Percentiles rank a stretch among this genome's conserved stretches.
Conservation (phyloP, 2,113 vertebrate species). For the Chlorodrepanis virens region DNA sequence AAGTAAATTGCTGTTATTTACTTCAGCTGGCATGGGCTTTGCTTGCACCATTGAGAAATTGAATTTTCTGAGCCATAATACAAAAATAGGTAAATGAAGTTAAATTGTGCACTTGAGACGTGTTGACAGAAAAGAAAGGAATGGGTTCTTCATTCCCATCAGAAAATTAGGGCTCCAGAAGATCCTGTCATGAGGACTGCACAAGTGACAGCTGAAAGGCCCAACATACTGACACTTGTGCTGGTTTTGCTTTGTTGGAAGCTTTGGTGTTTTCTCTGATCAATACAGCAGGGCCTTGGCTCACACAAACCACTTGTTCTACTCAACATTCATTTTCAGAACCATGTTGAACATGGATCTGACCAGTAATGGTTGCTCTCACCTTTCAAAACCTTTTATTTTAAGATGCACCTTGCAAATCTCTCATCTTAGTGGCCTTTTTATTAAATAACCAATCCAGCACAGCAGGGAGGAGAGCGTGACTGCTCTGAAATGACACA, state of each 20-base stretch:
- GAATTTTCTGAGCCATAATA: not conserved
- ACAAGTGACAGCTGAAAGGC: not conserved
- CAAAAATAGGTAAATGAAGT: conserved; percentile 26
- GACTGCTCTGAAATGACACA: not conserved
- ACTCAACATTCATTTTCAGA: not conserved
- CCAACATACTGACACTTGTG: not conserved
- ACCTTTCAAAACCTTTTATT: not conserved
- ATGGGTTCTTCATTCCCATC: not conserved
- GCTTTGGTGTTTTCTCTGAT: not conserved
- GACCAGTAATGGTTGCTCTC: not conserved
- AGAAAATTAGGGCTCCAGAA: not conserved
- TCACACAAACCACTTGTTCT: not conserved
- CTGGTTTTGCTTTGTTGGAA: not conserved
- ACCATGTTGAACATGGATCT: not conserved
- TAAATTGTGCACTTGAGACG: not conserved
- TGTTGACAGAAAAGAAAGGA: not conserved
- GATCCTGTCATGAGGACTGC: not conserved
- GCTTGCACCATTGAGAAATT: not conserved
- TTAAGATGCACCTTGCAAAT: not conserved
- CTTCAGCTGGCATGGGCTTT: not conserved
- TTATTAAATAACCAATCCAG: not conserved
- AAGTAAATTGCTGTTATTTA: conserved; percentile 22
- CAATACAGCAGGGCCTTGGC: not conserved
- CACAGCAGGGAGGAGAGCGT: not conserved
- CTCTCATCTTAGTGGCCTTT: not conserved